These are phyloP conservation scores for Cyprinodon tularosa DNA, from an alignment of 2,113 vertebrate genomes.

Conservation along the genomic window DNA sequence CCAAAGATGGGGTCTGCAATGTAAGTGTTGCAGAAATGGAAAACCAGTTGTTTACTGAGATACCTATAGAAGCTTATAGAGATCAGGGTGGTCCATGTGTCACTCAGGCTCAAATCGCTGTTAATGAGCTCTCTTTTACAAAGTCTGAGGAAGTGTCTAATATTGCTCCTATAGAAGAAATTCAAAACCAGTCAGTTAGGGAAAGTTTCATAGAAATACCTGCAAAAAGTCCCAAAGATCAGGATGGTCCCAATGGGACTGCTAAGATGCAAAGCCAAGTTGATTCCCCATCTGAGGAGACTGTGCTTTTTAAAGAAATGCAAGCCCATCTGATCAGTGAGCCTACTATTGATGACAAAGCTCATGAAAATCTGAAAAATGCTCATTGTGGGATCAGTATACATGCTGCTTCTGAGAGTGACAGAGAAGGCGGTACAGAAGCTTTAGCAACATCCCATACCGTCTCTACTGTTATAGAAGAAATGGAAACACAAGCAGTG, in stretches of 20 bases:
- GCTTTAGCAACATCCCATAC: too few relatives aligned
- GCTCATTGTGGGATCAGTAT: too few relatives aligned
- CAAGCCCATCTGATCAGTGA: neutral
- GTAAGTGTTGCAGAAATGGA: neutral
- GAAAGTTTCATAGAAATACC: too few relatives aligned
- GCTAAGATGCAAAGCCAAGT: too few relatives aligned
- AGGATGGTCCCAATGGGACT: too few relatives aligned
- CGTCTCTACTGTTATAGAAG: too few relatives aligned
- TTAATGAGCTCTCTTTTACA: neutral
- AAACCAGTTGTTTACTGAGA: neutral
- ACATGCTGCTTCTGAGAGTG: too few relatives aligned
- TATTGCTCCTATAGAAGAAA: constrained; percentile 8
- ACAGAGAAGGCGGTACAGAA: too few relatives aligned
- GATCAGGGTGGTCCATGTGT: constrained; percentile 1
- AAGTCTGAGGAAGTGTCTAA: constrained; percentile 7
- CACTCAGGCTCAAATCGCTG: neutral
- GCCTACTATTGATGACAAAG: neutral
- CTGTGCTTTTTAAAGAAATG: too few relatives aligned
- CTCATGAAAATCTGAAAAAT: neutral
- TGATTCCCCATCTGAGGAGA: too few relatives aligned
- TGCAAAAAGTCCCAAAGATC: too few relatives aligned
- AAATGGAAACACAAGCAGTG: too few relatives aligned
- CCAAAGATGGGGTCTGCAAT: neutral
- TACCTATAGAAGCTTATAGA: neutral
- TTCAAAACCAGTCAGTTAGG: constrained; percentile 13